Evolutionary conservation across 1,140 invertebrate species (phyloP).

Genomic region (Aphidius gifuensis): DNA sequence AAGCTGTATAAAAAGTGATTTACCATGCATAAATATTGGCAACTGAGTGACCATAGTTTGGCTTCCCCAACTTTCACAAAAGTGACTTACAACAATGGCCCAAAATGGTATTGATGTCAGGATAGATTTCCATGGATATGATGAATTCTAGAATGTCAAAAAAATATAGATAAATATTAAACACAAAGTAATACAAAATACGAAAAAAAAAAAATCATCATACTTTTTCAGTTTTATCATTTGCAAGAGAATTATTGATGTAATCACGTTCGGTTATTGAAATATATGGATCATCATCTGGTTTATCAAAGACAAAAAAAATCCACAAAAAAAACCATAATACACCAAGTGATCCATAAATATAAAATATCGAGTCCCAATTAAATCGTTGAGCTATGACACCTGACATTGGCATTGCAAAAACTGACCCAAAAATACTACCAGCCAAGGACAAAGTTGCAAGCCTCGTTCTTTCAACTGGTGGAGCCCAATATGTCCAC

Average conservation of each 20-base stretch:
- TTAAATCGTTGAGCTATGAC: constrained; percentile 69
- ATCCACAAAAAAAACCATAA: constrained; percentile 72
- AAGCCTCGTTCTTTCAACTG: constrained; percentile 72
- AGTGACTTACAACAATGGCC: constrained; percentile 87
- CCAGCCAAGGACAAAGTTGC: constrained; percentile 79
- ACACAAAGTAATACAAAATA: background rate
- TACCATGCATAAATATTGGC: constrained; percentile 86
- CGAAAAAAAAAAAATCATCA: background rate
- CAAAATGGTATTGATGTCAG: constrained; percentile 81
- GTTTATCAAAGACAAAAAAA: constrained; percentile 70
- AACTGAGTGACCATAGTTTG: constrained; percentile 87
- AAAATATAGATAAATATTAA: no score
- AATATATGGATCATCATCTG: constrained; percentile 73
- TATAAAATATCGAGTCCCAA: constrained; percentile 86
- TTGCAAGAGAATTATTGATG: constrained; percentile 58
- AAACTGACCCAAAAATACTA: constrained; percentile 77
- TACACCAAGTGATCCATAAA: constrained; percentile 73
- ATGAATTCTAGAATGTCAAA: constrained; percentile 33
- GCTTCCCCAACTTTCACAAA: constrained; percentile 96
- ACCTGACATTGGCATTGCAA: constrained; percentile 75
- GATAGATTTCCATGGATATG: constrained; percentile 78
- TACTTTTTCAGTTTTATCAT: constrained; percentile 16
- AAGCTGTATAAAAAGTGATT: constrained; percentile 7
- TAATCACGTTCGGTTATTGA: constrained; percentile 73
- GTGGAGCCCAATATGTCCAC: constrained; percentile 86